A percentile compares a stretch with the other conserved stretches of the same genome.
Conservation (phyloP, 2,888 invertebrate genomes). For the Drosophila cracens region DNA sequence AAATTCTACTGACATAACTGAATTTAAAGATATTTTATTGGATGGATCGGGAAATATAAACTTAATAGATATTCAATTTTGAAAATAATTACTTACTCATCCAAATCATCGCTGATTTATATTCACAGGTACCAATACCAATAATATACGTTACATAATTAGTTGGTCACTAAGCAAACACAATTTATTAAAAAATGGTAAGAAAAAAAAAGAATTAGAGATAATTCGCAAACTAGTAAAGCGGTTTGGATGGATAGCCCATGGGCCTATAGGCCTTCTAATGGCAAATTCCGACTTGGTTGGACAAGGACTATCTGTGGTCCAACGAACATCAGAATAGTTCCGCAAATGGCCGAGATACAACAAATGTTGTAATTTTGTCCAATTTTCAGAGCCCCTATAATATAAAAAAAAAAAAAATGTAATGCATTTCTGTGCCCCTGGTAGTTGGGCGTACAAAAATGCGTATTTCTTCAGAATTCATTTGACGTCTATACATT, state of each 20-base stretch:
- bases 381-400: background rate
- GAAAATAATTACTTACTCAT: background rate
- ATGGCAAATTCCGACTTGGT: background rate
- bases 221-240: background rate
- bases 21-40: conserved; percentile 15
- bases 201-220: background rate
- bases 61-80: too few species aligned
- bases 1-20: conserved; percentile 65
- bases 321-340: background rate
- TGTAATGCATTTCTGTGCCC: background rate
- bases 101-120: background rate
- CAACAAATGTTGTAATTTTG: background rate
- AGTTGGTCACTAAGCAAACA: background rate
- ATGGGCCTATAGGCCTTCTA: background rate
- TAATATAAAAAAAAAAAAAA: background rate
- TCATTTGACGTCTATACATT: too few species aligned
- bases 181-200: background rate
- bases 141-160: background rate
- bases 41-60: background rate
- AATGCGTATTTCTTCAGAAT: background rate
- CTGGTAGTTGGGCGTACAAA: background rate
- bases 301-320: background rate
- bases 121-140: background rate
- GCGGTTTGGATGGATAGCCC: background rate
- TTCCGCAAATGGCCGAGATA: background rate